Base-by-base conservation (phyloP, 2,888 invertebrate species). In the Selenia dentaria region DNA sequence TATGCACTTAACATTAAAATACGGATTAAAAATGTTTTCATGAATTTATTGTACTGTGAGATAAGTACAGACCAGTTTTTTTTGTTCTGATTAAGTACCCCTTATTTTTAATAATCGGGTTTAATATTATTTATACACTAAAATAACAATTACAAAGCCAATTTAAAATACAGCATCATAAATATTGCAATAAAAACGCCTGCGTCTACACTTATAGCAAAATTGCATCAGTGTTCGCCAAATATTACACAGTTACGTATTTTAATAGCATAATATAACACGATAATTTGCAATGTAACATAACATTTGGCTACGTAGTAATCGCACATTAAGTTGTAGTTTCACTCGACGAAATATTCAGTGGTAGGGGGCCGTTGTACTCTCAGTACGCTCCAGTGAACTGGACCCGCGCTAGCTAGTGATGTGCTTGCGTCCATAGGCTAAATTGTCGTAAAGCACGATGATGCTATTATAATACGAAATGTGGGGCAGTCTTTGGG, bases 331-430 rank as follows among this genome's bases (percentile, higher is more conserved):
- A 37, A 27, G 37, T 36, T 29, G 41, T 18, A 70, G 70, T 72
- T 74, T 75, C 75, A 70, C 76, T 67, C 53, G 61, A 62, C 47
- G 58, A 67, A 64, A 64, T 71, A 64, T 70, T 66, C 57, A 54
- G 62, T 57, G 51, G 62, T 57, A 38, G 55, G 61, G n/a, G 59
- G 61, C 56, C 57, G 59, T 57, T 57, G 64, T 49, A 56, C 57
- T 60, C 54, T 34, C 54, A 49, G 54, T 47, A 72, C 64, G 77
- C 69, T 72, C 60, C 65, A 59, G 63, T 72, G 69, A 60, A 33
- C 53, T 56, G 51, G 54, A 54, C 55, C 53, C 55, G 46, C 39
- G 36, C 3, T 16, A 16, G 24, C 28, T 63, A 69, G 70, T 47
- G 69, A 54, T 56, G 69, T 22, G 33, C 16, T 0, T 3, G 0